Evolutionary conservation across 1,140 invertebrate genomes (phyloP).

Genomic region (Hydropsyche tenuis): DNA sequence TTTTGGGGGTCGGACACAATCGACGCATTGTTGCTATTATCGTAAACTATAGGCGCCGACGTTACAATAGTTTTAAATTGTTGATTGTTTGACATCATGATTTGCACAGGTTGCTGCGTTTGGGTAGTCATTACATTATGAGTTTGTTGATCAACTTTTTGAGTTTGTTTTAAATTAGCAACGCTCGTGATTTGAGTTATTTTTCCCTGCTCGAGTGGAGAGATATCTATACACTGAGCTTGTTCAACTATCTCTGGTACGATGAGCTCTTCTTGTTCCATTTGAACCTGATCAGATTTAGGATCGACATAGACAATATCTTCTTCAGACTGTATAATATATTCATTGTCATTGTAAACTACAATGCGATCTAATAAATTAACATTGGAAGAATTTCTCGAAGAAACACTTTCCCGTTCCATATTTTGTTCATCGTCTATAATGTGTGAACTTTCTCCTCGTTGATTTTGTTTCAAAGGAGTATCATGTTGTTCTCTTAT

Average conservation of each 20-base stretch:
- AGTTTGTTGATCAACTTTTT: slow-evolving; percentile 17
- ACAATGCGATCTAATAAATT: slow-evolving; percentile 64
- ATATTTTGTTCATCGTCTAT: slow-evolving; percentile 57
- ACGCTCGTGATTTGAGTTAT: slow-evolving; percentile 32
- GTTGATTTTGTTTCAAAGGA: slow-evolving; percentile 3
- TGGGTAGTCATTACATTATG: slow-evolving; percentile 37
- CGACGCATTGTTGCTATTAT: slow-evolving; percentile 28
- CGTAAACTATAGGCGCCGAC: slow-evolving; percentile 55
- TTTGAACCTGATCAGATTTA: slow-evolving; percentile 49
- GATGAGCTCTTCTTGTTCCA: slow-evolving; percentile 36
- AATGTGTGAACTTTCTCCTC: neutral
- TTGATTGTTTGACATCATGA: slow-evolving; percentile 61
- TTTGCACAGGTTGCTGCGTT: slow-evolving; percentile 59
- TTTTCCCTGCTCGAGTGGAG: slow-evolving; percentile 9
- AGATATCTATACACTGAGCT: slow-evolving; percentile 14
- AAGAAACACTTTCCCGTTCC: slow-evolving; percentile 64
- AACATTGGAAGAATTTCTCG: slow-evolving; percentile 65
- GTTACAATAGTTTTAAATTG: slow-evolving; percentile 59
- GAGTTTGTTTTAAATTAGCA: slow-evolving; percentile 13
- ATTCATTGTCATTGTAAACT: slow-evolving; percentile 64
- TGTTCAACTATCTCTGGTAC: slow-evolving; percentile 37
- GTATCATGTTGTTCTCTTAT: neutral
- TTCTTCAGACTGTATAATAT: slow-evolving; percentile 55
- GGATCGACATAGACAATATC: slow-evolving; percentile 51
- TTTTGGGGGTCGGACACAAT: neutral